phyloP scores from a whole-genome alignment of 2,888 invertebrate species.

The Drosophila rubida region DNA sequence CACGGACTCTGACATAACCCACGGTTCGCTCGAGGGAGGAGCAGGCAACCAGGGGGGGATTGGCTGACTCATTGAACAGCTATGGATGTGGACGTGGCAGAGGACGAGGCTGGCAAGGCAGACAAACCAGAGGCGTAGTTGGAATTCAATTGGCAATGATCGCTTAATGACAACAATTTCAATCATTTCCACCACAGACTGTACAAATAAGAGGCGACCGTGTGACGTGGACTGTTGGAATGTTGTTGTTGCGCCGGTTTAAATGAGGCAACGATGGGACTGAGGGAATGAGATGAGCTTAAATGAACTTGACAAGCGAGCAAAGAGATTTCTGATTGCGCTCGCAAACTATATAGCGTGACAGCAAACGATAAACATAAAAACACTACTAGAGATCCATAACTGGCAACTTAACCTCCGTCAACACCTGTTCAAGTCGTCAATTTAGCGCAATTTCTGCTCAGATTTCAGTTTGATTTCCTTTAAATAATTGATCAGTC shows the following conservation, averaged over 20 bases:
- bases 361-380: slow-evolving; percentile 22
- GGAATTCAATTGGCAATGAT: slow-evolving; percentile 59
- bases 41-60: not conserved
- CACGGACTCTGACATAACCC: slow-evolving; percentile 54
- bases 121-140: slow-evolving; percentile 22
- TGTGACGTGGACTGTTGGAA: slow-evolving; percentile 33
- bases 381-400: slow-evolving; percentile 10
- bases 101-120: slow-evolving; percentile 16
- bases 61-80: slow-evolving; percentile 53
- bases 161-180: slow-evolving; percentile 60
- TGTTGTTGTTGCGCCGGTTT: not conserved
- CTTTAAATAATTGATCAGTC: not conserved
- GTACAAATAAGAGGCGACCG: not conserved
- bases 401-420: slow-evolving; percentile 8
- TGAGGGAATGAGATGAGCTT: slow-evolving; percentile 18
- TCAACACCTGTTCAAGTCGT: slow-evolving; percentile 32
- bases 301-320: slow-evolving; percentile 43
- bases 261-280: slow-evolving; percentile 5
- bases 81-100: slow-evolving; percentile 19
- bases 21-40: slow-evolving; percentile 1
- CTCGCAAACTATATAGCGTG: slow-evolving; percentile 46
- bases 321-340: slow-evolving; percentile 42
- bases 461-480: slow-evolving; percentile 1
- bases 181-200: slow-evolving; percentile 49
- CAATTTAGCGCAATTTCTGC: not conserved